Percentiles rank a stretch among this genome's conserved stretches.
These are phyloP conservation scores for Paedocypris micromegethes DNA, from an alignment of 2,797 vertebrate species.

Conservation along the genomic window DNA sequence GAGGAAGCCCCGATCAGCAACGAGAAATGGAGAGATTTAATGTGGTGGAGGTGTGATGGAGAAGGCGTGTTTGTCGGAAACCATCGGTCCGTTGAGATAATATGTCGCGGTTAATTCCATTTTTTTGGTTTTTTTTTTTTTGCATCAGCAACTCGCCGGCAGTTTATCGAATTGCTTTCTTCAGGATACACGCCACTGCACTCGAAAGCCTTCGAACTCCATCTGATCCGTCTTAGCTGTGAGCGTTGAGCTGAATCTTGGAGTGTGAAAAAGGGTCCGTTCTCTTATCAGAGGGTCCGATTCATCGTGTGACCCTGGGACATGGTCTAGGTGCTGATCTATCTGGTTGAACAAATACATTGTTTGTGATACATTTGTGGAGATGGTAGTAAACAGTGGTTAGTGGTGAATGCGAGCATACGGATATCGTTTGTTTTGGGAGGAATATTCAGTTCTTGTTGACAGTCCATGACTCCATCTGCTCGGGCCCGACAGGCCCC, in stretches of 20 bases:
- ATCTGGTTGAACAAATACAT: no score
- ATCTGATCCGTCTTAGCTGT: constrained; percentile 26
- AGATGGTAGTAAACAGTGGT: no score
- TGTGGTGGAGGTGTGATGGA: constrained; percentile 29
- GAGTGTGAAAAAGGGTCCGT: constrained; percentile 10
- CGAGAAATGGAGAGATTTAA: constrained; percentile 37
- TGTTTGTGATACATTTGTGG: no score
- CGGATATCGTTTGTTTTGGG: constrained; percentile 3
- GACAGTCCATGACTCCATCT: constrained; percentile 21
- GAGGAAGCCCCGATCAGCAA: constrained; percentile 38
- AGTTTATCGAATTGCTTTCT: constrained; percentile 33
- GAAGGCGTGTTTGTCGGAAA: constrained; percentile 39
- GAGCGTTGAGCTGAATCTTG: neutral
- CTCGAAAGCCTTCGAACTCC: constrained; percentile 14
- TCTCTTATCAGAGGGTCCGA: neutral
- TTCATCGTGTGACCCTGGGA: no score
- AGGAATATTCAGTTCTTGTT: constrained; percentile 21
- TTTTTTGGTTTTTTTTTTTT: constrained; percentile 32
- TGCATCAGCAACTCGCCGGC: constrained; percentile 21
- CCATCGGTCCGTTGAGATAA: constrained; percentile 37
- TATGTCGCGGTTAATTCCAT: constrained; percentile 45
- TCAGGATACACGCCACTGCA: constrained; percentile 1
- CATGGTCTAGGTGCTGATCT: no score
- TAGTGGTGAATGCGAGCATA: no score
- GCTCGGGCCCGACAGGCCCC: constrained; percentile 36